phyloP scores from a whole-genome alignment of 2,113 vertebrate genomes.

The Thamnaconus septentrionalis region DNA sequence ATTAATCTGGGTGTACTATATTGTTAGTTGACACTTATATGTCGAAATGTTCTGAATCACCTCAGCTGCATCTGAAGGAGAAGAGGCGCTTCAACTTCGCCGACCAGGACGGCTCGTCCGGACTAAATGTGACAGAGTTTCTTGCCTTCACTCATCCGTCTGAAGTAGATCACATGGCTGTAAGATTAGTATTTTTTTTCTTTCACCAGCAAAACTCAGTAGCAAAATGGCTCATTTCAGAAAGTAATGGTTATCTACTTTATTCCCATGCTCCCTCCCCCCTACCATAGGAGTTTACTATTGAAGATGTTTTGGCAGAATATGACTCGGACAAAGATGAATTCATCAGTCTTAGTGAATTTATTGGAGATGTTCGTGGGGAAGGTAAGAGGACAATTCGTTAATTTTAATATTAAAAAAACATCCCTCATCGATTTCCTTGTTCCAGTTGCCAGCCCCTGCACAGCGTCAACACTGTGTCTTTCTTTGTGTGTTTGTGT shows the following conservation, averaged over 20 bases:
- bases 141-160: conserved; percentile 94
- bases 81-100: conserved; percentile 91
- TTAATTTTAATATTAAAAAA: not conserved
- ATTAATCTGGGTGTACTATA: not conserved
- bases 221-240: not conserved
- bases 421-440: not conserved
- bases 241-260: not conserved
- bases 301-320: conserved; percentile 92
- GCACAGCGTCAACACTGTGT: not conserved
- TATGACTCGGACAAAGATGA: conserved; percentile 90
- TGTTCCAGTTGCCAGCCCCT: no score
- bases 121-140: conserved; percentile 86
- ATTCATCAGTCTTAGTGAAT: conserved; percentile 90
- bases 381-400: conserved; percentile 78
- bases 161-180: conserved; percentile 93
- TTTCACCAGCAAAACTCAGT: conserved; percentile 8
- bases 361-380: conserved; percentile 87
- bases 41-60: not conserved
- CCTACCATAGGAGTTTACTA: conserved; percentile 86
- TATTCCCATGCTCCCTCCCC: not conserved
- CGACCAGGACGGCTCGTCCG: conserved; percentile 76
- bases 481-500: not conserved
- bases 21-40: no score
- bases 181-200: conserved; percentile 64
- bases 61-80: conserved; percentile 90